Evolutionary conservation across 2,888 invertebrate genomes (phyloP), one percentile per base, ranked within the genome.

Genomic region (Pristionchus entomophagus): DNA sequence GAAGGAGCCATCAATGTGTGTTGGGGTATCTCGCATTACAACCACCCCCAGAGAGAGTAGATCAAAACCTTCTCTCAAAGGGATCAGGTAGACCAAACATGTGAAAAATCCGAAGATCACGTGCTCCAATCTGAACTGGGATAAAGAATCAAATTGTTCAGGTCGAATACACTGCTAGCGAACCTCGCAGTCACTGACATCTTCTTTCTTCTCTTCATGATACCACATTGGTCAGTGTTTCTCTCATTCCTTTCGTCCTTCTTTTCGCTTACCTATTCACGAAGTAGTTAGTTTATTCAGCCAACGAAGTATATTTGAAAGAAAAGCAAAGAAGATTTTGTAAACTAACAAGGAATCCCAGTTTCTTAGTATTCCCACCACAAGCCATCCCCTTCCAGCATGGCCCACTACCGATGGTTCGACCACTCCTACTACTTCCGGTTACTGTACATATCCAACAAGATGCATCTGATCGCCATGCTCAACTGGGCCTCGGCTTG

Each of bases 401-500:
- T 93, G 88, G 93, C 92, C 35, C 91, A 93, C 85, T 93, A 91
- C 84, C 89, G 90, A 59, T 84, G 88, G 51, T 91, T 92, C 65
- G 89, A 88, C 26, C 89, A 89, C 69, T 90, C 88, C 29, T 86
- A 90, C 69, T 88, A 88, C 87, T 93, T 93, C 86, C 90, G 92
- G 17, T 85, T 88, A 19, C 87, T 92, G 53, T 93, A 93, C 86
- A 87, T 93, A 12, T 87, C 88, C 10, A 86, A 89, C 80, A 92
- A 92, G 81, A 88, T 89, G 85, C 92, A 92, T 85, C 88, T 93
- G 19, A 88, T 93, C 14, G 90, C 90, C 17, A 86, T 93, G 82
- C 87, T 91, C 51, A 93, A 93, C 86, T 93, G 92, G 92, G 90
- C 91, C 32, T 91, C 91, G 35, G 92, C 93, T 10, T 89, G 89